Conservation (phyloP, 1,140 invertebrate species). For the Paramacrobiotus metropolitanus region DNA sequence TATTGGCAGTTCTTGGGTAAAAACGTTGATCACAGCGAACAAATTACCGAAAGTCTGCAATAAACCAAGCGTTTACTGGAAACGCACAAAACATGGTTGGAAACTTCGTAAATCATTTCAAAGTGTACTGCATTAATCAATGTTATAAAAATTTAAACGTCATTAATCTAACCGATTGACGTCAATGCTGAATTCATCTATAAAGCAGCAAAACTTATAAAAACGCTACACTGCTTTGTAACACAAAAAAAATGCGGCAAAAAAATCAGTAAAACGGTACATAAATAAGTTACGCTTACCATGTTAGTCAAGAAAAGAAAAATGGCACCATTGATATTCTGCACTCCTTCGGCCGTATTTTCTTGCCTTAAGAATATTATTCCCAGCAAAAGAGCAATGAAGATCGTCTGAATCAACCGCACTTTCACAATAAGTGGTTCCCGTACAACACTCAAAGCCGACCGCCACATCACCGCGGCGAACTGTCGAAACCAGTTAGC, state of each 20-base stretch:
- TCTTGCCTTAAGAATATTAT: constrained; percentile 65
- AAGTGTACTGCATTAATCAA: too few species aligned
- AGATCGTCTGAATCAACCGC: constrained; percentile 56
- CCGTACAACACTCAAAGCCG: constrained; percentile 58
- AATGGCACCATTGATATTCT: constrained; percentile 86
- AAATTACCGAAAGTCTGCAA: constrained; percentile 60
- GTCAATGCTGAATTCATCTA: too few species aligned
- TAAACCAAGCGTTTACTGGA: too few species aligned
- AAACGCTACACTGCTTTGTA: too few species aligned
- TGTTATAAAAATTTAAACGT: too few species aligned
- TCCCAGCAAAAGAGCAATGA: constrained; percentile 60
- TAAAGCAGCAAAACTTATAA: too few species aligned
- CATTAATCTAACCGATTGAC: too few species aligned
- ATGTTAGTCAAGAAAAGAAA: constrained; percentile 76
- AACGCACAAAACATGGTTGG: constrained; percentile 14
- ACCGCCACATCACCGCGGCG: constrained; percentile 61
- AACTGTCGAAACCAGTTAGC: constrained; percentile 69
- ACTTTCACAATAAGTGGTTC: constrained; percentile 73
- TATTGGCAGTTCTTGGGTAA: constrained; percentile 67
- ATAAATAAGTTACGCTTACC: constrained; percentile 21
- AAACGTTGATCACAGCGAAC: constrained; percentile 64
- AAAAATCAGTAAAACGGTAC: too few species aligned
- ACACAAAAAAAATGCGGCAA: too few species aligned
- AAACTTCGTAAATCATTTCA: too few species aligned
- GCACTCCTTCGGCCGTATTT: constrained; percentile 59